Base-by-base conservation (phyloP, 2,797 vertebrate species). In the Scomberomorus guttatus region DNA sequence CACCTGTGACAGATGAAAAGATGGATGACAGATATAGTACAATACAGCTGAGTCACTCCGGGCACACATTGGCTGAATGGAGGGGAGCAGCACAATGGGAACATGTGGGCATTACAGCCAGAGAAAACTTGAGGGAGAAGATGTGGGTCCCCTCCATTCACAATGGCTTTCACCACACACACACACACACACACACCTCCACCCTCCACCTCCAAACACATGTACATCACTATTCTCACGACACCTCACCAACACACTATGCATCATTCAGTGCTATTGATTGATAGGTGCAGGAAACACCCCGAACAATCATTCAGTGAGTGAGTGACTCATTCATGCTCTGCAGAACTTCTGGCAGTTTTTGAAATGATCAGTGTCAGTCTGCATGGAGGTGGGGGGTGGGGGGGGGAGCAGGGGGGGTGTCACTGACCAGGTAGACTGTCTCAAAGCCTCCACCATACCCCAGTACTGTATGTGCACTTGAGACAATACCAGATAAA, bases 1-100 rank as follows among this genome's bases (percentile, higher is more conserved):
- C 94, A 94, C 94, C 95, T 96, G 94, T 91, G 93, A 91, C 90
- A 94, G 82, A 95, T 90, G 91, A 88, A 92, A 90, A 94, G 84
- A 93, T 86, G 91, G 84, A 91, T 93, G 90, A 94, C 84, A 91
- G 88, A 92, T 91, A 93, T 81, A 84, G 90, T 93, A 93, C 89
- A 93, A 91, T 92, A 86, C 84, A 88, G 90, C 90, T 93, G 92
- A 93, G 89, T 93, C 92, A 93, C 91, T 71, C 37, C 73, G 75
- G 6, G 1, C 56, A 50, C 61, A 76, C 34, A 63, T 65, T 65
- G 71, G 79, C 59, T 88, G 76, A 80, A 81, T 75, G 79, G 72
- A 83, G 77, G 80, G 67, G 69, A 70, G 62, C 52, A 50, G 25
- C 82, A 83, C 75, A 90, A 73, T 85, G 81, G 71, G 67, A 75